Percentiles rank a stretch among this genome's conserved stretches.
phyloP scores from a whole-genome alignment of 1,140 invertebrate genomes.

The Philaenus spumarius region DNA sequence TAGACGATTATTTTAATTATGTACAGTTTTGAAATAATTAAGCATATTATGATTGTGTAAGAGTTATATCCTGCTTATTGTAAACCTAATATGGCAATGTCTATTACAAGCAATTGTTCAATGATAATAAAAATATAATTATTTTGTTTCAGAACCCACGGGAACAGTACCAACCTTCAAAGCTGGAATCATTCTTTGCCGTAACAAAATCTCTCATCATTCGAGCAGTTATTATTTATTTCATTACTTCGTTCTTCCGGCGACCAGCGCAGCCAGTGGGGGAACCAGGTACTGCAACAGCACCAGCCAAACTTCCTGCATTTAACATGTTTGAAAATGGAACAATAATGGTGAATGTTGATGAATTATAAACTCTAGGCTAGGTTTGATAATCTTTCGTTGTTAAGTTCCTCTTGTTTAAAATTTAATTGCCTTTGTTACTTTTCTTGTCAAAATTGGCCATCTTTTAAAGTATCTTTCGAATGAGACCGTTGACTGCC shows the following conservation, averaged over 20 bases:
- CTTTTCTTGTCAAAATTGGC: neutral
- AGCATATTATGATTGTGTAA: too few relatives aligned
- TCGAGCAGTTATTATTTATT: slow-evolving; percentile 87
- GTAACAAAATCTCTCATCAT: slow-evolving; percentile 77
- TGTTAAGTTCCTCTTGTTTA: neutral
- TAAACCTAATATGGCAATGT: too few relatives aligned
- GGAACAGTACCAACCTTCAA: slow-evolving; percentile 11
- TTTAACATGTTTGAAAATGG: slow-evolving; percentile 81
- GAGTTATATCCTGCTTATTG: too few relatives aligned
- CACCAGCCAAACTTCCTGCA: slow-evolving; percentile 47
- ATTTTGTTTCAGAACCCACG: neutral
- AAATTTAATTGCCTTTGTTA: neutral
- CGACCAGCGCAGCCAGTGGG: slow-evolving; percentile 45
- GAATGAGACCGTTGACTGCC: too few relatives aligned
- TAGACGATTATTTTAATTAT: too few relatives aligned
- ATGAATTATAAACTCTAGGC: slow-evolving; percentile 15
- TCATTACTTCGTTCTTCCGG: slow-evolving; percentile 86
- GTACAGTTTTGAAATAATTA: too few relatives aligned
- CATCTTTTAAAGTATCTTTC: neutral
- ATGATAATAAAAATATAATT: too few relatives aligned
- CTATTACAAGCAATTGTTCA: too few relatives aligned
- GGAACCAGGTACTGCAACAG: slow-evolving; percentile 34
- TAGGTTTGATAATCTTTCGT: neutral
- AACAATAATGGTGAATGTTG: slow-evolving; percentile 53
- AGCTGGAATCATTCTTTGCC: slow-evolving; percentile 59